Evolutionary conservation across 2,113 vertebrate genomes (phyloP), one percentile per base, ranked within the genome.

Genomic region (Ivindomyrus marchei): DNA sequence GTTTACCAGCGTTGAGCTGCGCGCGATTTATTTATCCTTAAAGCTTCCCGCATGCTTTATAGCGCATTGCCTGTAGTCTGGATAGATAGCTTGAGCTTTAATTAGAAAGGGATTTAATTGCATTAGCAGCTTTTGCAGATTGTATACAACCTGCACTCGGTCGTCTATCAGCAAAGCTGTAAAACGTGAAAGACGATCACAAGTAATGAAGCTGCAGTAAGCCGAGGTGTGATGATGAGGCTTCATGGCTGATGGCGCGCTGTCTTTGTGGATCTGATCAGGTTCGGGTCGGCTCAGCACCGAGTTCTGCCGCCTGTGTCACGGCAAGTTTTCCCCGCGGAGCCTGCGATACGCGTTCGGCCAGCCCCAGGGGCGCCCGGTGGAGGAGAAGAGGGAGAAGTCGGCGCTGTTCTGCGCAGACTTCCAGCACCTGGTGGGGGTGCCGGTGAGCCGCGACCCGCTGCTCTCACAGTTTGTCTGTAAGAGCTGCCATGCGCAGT

Each of bases 401-500:
- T 95, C 96, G 1, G 96, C 95, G 0, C 92, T 97, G 8, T 98
- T 99, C 94, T 95, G 97, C 92, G 27, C 94, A 0, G 98, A 99
- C 92, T 99, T 99, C 93, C 98, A 99, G 95, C 95, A 93, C 8
- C 94, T 99, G 90, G 95, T 99, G 0, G 98, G 98, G 0, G 97
- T 99, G 66, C 95, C 95, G 0, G 92, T 98, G 91, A 94, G 94
- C 88, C 96, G 96, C 21, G 97, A 99, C 93, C 97, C 98, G 0
- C 88, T 94, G 0, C 94, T 99, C 0, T 97, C 98, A 0, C 97
- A 97, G 92, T 99, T 97, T 0, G 95, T 99, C 92, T 99, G 98
- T 93, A 98, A 97, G 95, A 97, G 95, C 93, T 99, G 98, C 93
- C 97, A 98, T 17, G 89, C 96, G 36, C 98, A 99, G 95, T 99